Conservation (phyloP, 2,113 vertebrate species). For the Mesocricetus auratus region DNA sequence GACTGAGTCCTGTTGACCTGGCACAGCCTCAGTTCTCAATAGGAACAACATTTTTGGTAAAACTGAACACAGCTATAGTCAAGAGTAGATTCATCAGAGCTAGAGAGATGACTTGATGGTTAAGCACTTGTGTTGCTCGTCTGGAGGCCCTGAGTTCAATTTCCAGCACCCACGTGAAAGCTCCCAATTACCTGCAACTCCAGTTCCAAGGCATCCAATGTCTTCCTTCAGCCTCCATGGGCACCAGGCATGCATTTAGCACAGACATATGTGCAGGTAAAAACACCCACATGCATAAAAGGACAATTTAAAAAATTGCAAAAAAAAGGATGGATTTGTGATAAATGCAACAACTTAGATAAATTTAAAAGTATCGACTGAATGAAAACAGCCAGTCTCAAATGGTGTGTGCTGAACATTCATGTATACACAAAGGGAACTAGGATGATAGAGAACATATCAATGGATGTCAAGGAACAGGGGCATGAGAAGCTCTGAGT, state of each 20-base stretch:
- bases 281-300: neutral
- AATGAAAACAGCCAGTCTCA: neutral
- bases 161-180: neutral
- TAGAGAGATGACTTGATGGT: neutral
- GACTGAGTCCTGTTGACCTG: neutral
- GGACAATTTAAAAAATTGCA: neutral
- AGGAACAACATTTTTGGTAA: neutral
- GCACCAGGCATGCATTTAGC: too few relatives aligned
- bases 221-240: neutral
- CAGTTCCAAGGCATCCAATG: neutral
- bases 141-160: neutral
- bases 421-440: neutral
- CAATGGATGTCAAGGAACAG: neutral
- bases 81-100: neutral
- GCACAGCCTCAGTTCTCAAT: too few relatives aligned
- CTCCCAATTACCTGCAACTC: neutral
- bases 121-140: neutral
- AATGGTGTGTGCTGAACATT: neutral
- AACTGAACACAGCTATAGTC: neutral
- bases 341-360: neutral
- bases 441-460: neutral
- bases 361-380: neutral
- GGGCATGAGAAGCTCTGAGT: neutral
- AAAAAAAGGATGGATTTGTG: neutral
- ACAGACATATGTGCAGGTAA: neutral